Conservation (phyloP, 1,140 invertebrate genomes). For the Halotydeus destructor region DNA sequence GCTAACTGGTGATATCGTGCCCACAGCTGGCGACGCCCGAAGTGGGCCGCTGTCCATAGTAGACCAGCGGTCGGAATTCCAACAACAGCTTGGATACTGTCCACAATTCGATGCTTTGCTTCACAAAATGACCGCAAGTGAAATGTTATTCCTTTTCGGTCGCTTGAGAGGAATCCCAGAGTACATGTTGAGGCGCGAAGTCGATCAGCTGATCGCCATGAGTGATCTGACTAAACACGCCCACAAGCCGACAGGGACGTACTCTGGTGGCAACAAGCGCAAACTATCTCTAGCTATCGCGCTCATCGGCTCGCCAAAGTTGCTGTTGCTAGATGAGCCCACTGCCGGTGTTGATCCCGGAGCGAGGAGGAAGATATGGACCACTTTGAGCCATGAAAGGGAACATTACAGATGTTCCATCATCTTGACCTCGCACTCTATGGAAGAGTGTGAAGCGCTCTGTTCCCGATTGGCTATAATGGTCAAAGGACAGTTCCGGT, state of each 20-base stretch:
- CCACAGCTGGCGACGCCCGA: conserved; percentile 39
- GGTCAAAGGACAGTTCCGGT: conserved; percentile 56
- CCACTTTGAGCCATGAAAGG: conserved; percentile 34
- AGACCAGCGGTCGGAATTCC: conserved; percentile 9
- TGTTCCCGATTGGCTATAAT: conserved; percentile 66
- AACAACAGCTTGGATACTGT: conserved; percentile 25
- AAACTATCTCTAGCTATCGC: conserved; percentile 84
- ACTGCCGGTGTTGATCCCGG: conserved; percentile 36
- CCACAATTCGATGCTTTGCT: conserved; percentile 30
- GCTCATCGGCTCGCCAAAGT: conserved; percentile 41
- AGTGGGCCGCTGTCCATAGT: background rate
- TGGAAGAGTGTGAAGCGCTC: conserved; percentile 56
- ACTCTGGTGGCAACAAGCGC: conserved; percentile 56
- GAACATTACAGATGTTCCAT: conserved; percentile 18
- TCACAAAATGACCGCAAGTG: conserved; percentile 40
- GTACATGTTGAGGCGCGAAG: too few relatives aligned
- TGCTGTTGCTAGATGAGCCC: conserved; percentile 25
- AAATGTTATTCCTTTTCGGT: background rate
- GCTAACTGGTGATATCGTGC: conserved; percentile 51
- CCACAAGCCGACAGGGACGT: conserved; percentile 16
- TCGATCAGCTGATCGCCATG: too few relatives aligned
- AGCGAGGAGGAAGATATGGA: conserved; percentile 41
- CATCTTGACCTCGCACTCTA: conserved; percentile 20
- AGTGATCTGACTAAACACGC: too few relatives aligned
- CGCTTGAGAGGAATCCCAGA: background rate